A percentile compares a stretch with the other conserved stretches of the same genome.
Evolutionary conservation across 53 echinoderm and acorn worm species (phyloP).

Genomic region (Holothuria leucospilota): DNA sequence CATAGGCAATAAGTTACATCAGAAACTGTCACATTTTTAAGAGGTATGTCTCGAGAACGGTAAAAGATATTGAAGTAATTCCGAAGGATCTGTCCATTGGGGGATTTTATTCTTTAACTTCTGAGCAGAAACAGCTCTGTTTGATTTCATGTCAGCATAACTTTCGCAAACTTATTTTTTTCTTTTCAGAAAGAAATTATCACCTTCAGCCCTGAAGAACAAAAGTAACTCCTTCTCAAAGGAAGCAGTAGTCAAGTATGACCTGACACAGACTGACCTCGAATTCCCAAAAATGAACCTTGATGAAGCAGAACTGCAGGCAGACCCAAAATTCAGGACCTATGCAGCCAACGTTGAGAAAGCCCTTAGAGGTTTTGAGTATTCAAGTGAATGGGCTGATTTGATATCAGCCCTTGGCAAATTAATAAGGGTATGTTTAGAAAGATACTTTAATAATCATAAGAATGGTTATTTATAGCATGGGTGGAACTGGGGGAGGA

Average conservation of each 20-base stretch:
- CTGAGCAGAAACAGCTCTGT: no score
- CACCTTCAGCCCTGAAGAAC: slow-evolving; percentile 34
- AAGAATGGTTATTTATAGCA: background rate
- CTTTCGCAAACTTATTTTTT: background rate
- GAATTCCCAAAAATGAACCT: slow-evolving; percentile 79
- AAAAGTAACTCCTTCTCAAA: slow-evolving; percentile 20
- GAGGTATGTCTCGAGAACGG: no score
- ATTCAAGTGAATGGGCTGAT: slow-evolving; percentile 99
- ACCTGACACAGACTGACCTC: slow-evolving; percentile 52
- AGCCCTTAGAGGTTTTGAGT: slow-evolving; percentile 95
- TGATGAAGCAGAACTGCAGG: slow-evolving; percentile 87
- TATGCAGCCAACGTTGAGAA: slow-evolving; percentile 93
- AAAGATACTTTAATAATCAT: background rate
- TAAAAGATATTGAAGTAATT: no score
- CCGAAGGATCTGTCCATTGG: no score
- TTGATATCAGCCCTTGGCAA: slow-evolving; percentile 97
- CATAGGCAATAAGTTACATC: no score
- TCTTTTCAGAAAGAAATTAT: slow-evolving; percentile 21
- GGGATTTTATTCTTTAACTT: no score
- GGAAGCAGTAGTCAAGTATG: slow-evolving; percentile 36
- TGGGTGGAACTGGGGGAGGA: background rate
- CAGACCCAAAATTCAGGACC: slow-evolving; percentile 85
- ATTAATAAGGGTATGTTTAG: slow-evolving; percentile 80
- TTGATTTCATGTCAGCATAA: no score
- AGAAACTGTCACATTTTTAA: no score